These are phyloP conservation scores for Channa argus DNA, from an alignment of 2,113 vertebrate species.

Conservation along the genomic window DNA sequence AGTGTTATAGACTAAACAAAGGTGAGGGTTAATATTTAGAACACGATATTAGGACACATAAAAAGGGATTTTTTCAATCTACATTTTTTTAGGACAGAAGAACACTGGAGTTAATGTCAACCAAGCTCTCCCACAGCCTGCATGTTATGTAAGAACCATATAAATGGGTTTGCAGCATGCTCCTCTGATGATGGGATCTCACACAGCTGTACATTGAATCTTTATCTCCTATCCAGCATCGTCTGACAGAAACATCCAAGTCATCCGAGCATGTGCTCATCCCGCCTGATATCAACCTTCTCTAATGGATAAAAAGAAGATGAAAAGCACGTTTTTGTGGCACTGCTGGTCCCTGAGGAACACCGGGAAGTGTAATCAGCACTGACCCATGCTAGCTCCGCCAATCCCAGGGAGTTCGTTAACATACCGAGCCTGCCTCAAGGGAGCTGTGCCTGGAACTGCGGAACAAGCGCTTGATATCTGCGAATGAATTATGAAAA, in stretches of 20 bases:
- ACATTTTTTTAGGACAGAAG: neutral
- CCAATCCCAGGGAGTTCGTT: conserved; percentile 57
- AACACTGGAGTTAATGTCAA: neutral
- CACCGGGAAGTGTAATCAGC: conserved; percentile 74
- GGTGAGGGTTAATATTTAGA: neutral
- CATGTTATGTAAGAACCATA: conserved; percentile 22
- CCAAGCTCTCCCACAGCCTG: neutral
- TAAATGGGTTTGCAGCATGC: conserved; percentile 12
- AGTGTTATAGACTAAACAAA: too few relatives aligned
- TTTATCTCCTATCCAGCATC: conserved; percentile 40
- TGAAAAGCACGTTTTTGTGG: conserved; percentile 36
- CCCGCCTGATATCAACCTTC: conserved; percentile 46
- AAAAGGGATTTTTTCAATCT: neutral
- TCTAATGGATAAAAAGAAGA: conserved; percentile 58
- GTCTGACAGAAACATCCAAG: conserved; percentile 24
- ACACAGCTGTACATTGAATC: conserved; percentile 27
- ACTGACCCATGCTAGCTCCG: conserved; percentile 61
- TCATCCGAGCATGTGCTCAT: conserved; percentile 45
- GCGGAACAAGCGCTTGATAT: conserved; percentile 62
- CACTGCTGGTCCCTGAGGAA: conserved; percentile 56
- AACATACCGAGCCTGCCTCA: conserved; percentile 38
- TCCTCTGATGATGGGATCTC: conserved; percentile 33
- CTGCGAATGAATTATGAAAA: conserved; percentile 62
- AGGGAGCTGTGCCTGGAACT: conserved; percentile 45
- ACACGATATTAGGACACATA: neutral